Conservation (phyloP, 2,888 invertebrate species). For the Tiliacea aurago region DNA sequence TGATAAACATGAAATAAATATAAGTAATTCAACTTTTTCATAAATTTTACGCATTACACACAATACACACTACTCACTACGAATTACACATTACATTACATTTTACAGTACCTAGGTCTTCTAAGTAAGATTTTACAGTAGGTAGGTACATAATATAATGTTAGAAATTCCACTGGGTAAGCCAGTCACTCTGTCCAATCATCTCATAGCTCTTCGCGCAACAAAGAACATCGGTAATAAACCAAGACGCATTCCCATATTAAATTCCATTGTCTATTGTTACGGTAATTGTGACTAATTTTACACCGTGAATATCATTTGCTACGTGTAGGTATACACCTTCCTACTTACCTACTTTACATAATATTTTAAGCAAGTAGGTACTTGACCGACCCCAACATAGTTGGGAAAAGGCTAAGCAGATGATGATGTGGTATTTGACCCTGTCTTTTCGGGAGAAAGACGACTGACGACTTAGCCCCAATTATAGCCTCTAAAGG, state of each 20-base stretch:
- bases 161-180: slow-evolving; percentile 13
- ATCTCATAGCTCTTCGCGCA: slow-evolving; percentile 24
- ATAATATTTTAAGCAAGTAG: not conserved
- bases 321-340: not conserved
- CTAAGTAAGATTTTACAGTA: no score
- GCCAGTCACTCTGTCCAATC: slow-evolving; percentile 3
- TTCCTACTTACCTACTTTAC: not conserved
- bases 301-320: slow-evolving; percentile 34
- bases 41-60: no score
- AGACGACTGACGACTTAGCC: not conserved
- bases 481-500: no score
- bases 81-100: no score
- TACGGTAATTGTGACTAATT: slow-evolving; percentile 43
- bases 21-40: no score
- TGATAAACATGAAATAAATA: no score
- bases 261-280: slow-evolving; percentile 57
- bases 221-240: slow-evolving; percentile 40
- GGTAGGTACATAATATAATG: not conserved
- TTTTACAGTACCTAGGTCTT: no score
- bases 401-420: no score
- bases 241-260: slow-evolving; percentile 43
- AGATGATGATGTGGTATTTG: no score
- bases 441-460: not conserved
- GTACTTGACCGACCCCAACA: no score
- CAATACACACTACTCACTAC: no score